Percentiles rank a stretch among this genome's conserved stretches.
These are phyloP conservation scores for Acanthochromis polyacanthus DNA, from an alignment of 2,113 vertebrate genomes.

Conservation along the genomic window DNA sequence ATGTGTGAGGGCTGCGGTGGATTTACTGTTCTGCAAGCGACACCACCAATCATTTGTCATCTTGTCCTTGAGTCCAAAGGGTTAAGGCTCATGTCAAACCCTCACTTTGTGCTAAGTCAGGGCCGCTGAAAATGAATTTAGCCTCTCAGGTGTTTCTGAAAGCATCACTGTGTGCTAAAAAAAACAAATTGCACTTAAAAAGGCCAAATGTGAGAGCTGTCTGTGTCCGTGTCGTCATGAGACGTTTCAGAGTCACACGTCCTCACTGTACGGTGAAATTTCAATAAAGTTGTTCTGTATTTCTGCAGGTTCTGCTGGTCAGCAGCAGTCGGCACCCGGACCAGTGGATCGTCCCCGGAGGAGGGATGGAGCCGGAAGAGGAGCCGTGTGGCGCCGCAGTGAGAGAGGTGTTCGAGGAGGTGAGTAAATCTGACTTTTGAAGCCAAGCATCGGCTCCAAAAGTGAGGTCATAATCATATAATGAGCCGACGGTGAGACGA, in stretches of 20 bases:
- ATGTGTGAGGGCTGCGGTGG: not conserved
- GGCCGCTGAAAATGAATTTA: not conserved
- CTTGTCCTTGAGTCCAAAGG: constrained; percentile 3
- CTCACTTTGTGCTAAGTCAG: not conserved
- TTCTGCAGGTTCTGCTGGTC: constrained; percentile 92
- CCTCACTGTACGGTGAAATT: no score
- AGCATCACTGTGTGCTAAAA: no score
- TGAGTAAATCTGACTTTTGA: constrained; percentile 52
- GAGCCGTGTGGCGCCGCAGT: constrained; percentile 93
- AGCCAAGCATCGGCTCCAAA: not conserved
- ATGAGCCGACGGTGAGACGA: no score
- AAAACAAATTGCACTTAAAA: not conserved
- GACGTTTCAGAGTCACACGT: no score
- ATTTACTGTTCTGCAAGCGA: not conserved
- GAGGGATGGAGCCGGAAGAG: constrained; percentile 98
- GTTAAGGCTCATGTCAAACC: constrained; percentile 13
- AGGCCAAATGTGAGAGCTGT: not conserved
- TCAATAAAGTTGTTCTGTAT: not conserved
- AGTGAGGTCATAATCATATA: not conserved
- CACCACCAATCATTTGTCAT: constrained; percentile 7
- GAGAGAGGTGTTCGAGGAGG: constrained; percentile 98
- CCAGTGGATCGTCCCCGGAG: constrained; percentile 98
- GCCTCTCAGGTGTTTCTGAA: no score
- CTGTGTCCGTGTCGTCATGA: no score
- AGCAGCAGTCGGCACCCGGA: constrained; percentile 98